These are phyloP conservation scores for Centrocercus urophasianus DNA, from an alignment of 2,113 vertebrate genomes.

Conservation along the genomic window DNA sequence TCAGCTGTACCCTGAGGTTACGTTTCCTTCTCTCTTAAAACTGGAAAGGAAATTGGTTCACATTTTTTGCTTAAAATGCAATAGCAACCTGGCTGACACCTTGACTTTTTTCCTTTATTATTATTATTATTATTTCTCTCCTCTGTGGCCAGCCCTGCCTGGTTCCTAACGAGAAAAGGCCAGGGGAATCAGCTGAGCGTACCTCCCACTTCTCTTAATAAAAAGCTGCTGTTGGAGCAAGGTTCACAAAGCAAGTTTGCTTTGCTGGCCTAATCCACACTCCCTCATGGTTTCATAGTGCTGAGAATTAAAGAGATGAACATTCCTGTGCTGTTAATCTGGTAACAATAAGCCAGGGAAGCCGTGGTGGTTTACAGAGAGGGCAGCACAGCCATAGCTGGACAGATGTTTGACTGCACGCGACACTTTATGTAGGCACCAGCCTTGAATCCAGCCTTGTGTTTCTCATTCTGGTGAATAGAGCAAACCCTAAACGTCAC, in stretches of 20 bases:
- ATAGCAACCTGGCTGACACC: background rate
- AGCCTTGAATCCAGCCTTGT: background rate
- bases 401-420: slow-evolving; percentile 6
- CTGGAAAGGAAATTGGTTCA: background rate
- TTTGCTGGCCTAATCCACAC: background rate
- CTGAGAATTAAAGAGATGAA: background rate
- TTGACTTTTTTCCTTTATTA: background rate
- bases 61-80: slow-evolving; percentile 3
- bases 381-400: background rate
- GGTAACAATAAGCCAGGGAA: background rate
- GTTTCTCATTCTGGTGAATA: background rate
- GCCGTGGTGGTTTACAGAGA: background rate
- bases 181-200: background rate
- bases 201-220: slow-evolving; percentile 12
- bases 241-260: background rate
- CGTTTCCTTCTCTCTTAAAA: background rate
- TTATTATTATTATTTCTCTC: background rate
- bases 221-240: background rate
- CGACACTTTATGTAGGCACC: slow-evolving; percentile 16
- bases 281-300: background rate
- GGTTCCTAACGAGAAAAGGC: background rate
- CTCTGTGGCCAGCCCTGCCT: background rate
- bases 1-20: background rate
- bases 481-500: background rate
- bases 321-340: slow-evolving; percentile 12